Percentiles rank a stretch among this genome's conserved stretches.
These are phyloP conservation scores for Apocrypta bakeri DNA, from an alignment of 1,140 invertebrate genomes.

Conservation along the genomic window DNA sequence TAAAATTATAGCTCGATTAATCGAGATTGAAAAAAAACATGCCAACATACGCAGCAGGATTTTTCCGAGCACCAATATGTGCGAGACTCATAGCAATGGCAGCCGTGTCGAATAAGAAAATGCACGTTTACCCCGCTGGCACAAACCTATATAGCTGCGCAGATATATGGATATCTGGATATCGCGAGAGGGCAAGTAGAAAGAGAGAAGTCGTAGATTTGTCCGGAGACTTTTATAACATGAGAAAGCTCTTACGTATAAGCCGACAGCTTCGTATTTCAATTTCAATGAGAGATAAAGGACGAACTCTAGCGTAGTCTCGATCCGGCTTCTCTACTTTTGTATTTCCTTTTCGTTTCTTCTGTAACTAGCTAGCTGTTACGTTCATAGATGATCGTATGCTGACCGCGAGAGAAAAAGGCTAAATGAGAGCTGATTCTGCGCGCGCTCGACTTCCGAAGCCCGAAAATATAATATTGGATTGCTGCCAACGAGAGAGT, in stretches of 20 bases:
- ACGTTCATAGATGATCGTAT: neutral
- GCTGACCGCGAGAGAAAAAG: constrained; percentile 31
- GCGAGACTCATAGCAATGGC: no score
- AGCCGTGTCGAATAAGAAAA: no score
- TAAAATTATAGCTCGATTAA: no score
- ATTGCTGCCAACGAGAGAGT: constrained; percentile 28
- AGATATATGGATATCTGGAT: no score
- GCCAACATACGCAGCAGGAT: no score
- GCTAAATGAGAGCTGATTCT: constrained; percentile 4
- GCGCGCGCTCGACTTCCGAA: neutral
- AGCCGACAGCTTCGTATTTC: constrained; percentile 39
- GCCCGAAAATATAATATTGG: constrained; percentile 46
- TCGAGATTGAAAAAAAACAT: no score
- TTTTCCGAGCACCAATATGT: no score
- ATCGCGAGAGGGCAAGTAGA: neutral
- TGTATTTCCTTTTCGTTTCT: neutral
- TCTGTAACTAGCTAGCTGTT: neutral
- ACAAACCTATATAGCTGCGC: neutral
- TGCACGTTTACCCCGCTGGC: neutral
- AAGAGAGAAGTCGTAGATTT: constrained; percentile 49
- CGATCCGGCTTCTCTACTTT: neutral
- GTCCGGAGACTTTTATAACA: constrained; percentile 46
- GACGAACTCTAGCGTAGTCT: neutral
- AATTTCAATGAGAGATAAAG: constrained; percentile 49
- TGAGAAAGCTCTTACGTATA: constrained; percentile 51